Evolutionary conservation across 2,888 invertebrate species (phyloP), one percentile per base, ranked within the genome.

Genomic region (Dynastes maya): DNA sequence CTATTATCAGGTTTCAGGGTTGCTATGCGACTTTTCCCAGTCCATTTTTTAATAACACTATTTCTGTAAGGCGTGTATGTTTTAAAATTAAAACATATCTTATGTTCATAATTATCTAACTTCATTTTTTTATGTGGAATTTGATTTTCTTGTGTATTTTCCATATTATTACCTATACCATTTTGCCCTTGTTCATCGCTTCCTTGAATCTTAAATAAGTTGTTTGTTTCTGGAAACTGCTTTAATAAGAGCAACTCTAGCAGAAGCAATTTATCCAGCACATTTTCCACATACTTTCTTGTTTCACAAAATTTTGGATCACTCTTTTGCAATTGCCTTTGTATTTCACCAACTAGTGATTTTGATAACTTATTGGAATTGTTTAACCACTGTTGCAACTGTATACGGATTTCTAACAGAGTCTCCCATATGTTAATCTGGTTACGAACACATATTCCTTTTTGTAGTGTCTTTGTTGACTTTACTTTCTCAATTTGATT

Each of bases 21-120:
- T n/a, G 58, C 90, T 11, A 96, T 88, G 82, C 95, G 92, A 0
- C 97, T 98, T 88, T 97, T 97, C 80, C 98, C 97, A 88, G 97
- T 95, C 98, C 98, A 98, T 87, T 97, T 97, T 83, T 96, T 94
- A 80, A 99, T 94, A 8, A 95, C 94, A 0, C 92, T 89, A 86
- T 98, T 94, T 86, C 97, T 92, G 85, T 94, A 96, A 6, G 90
- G 85, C 82, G 89, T 91, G 81, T 95, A 95, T 2, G 89, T 88
- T 82, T 91, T 89, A 84, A 95, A 93, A 61, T 90, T 89, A 8
- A 89, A 88, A 8, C 90, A 85, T 49, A 96, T 88, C 80, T 91
- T 89, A 67, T 88, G 86, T 82, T 92, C 92, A 85, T 91, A 94
- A 22, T 94, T 92, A 63, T 87, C 87, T 4, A 93, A 83, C 87